Evolutionary conservation across 2,113 vertebrate genomes (phyloP), one percentile per base, ranked within the genome.

Genomic region (Rynchops niger): DNA sequence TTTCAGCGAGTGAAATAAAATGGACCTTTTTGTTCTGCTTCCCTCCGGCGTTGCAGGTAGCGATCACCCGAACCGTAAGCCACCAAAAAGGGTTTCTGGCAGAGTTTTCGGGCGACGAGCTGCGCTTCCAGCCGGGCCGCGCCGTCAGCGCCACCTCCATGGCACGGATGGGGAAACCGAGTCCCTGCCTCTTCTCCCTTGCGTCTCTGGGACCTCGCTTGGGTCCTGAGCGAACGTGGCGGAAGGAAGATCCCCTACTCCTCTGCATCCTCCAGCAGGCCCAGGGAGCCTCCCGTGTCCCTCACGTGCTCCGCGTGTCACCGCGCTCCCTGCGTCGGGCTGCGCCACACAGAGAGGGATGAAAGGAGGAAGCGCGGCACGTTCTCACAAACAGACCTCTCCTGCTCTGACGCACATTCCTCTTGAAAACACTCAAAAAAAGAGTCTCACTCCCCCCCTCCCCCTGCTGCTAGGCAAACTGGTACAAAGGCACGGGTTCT

Each of bases 121-220:
- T 30, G 17, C 1, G 5, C 9, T 61, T 25, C 5, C 25, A 59
- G 23, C 26, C 2, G 5, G 30, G 42, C 71, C 42, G 45, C 15
- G 0, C 19, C 0, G 1, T 15, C 66, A 14, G 32, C 4, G 45
- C 26, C 15, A 5, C 1, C 45, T 22, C 36, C 13, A 0, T 1
- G 25, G 43, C 10, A 5, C 21, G 4, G 38, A 4, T 3, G 14
- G 40, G 56, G 81, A 71, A 65, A 32, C 29, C 0, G 38, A 58
- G 89, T 6, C 80, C 6, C 1, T 6, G 23, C 81, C 63, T 67
- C n/a, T 34, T 19, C 56, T 34, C 11, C 65, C 52, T 40, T 2
- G 1, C 17, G 34, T 6, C 61, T 25, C 49, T 11, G 29, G 55
- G 26, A 12, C 38, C 34, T 52, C 11, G 0, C 4, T 11, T 11